Percentiles rank a stretch among this genome's conserved stretches.
Evolutionary conservation across 2,113 vertebrate genomes (phyloP).

Genomic region (Chaetodon auriga): DNA sequence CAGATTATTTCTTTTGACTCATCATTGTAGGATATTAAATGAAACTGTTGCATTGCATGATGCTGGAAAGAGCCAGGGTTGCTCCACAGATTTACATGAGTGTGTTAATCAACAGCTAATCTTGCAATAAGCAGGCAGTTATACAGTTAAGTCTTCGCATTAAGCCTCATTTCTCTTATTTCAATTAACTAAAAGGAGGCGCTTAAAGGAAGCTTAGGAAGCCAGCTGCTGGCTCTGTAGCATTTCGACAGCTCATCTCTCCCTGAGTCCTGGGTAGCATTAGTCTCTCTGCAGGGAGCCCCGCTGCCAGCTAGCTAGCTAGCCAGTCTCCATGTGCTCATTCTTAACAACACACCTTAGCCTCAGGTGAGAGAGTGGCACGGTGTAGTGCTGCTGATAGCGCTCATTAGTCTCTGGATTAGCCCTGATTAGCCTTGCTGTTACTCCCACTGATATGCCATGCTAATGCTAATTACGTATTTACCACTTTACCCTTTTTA

Average conservation of each 20-base stretch:
- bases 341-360: slow-evolving; percentile 63
- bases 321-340: slow-evolving; percentile 30
- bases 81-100: slow-evolving; percentile 32
- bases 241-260: slow-evolving; percentile 70
- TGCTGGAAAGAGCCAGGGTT: slow-evolving; percentile 7
- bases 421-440: slow-evolving; percentile 65
- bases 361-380: slow-evolving; percentile 70
- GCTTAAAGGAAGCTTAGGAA: slow-evolving; percentile 69
- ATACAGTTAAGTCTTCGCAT: slow-evolving; percentile 70
- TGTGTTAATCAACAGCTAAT: slow-evolving; percentile 74
- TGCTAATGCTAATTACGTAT: slow-evolving; percentile 55
- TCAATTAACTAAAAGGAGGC: slow-evolving; percentile 71
- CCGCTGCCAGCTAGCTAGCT: slow-evolving; percentile 41
- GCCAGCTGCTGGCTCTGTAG: slow-evolving; percentile 68
- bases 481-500: slow-evolving; percentile 52
- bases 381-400: slow-evolving; percentile 51
- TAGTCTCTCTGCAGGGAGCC: slow-evolving; percentile 70
- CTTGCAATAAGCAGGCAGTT: slow-evolving; percentile 65
- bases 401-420: slow-evolving; percentile 75
- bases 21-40: slow-evolving; percentile 12
- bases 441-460: slow-evolving; percentile 58
- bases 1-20: not conserved
- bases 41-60: slow-evolving; percentile 24
- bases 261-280: slow-evolving; percentile 63
- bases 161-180: slow-evolving; percentile 74